Evolutionary conservation across 2,888 invertebrate species (phyloP), one percentile per base, ranked within the genome.

Genomic region (Graphium colonna): DNA sequence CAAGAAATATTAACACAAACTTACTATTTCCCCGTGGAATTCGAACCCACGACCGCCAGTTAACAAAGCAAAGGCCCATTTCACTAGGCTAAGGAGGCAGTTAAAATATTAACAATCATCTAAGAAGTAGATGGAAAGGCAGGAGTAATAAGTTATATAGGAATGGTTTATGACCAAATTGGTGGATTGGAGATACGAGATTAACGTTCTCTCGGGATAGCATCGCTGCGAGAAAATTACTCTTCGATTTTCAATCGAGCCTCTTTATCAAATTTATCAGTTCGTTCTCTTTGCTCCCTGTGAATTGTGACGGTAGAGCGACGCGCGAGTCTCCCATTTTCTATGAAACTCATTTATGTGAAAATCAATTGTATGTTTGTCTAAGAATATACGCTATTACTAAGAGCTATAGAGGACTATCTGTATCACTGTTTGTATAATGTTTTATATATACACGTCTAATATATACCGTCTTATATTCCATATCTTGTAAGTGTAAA

Each of bases 221-320:
- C n/a, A n/a, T n/a, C 57, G 60, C 63, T 59, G 60, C 62, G 66
- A 67, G 69, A 69, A 69, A 76, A 74, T 72, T 71, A 70, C 68
- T 64, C 63, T 73, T 68, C 69, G 69, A 68, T 75, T 75, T 73
- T 71, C 71, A 71, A 71, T 74, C 66, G 67, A 60, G 66, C 69
- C 72, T 74, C 72, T 75, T 70, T 68, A 73, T 77, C 65, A 71
- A 76, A 75, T 76, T 70, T 67, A 67, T 68, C 59, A 64, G 64
- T 62, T 57, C 60, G 54, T 58, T 62, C 62, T 61, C 58, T 48
- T 52, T 59, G 58, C 63, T 60, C 56, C 60, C 62, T 49, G 58
- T 42, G 55, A 59, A 56, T 53, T 61, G 59, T 64, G 62, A 64
- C 60, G 60, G 60, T 55, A 55, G 58, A 60, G 57, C 59, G 55